phyloP scores from a whole-genome alignment of 2,888 invertebrate genomes.

The Himalopsyche tibetana region DNA sequence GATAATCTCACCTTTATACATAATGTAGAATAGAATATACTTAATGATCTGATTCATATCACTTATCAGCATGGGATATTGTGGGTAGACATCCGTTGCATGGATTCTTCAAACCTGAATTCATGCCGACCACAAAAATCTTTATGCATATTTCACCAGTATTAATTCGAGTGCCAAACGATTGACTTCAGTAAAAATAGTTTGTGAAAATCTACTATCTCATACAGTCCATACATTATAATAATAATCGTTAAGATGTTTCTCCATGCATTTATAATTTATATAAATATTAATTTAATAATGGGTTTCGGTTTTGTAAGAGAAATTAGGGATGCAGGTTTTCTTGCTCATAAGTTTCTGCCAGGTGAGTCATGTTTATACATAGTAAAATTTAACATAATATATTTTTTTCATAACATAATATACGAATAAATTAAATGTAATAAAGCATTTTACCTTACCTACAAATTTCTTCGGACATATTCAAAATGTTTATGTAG shows the following conservation, averaged over 20 bases:
- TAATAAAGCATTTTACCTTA: too few relatives aligned
- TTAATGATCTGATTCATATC: conserved; percentile 28
- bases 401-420: too few relatives aligned
- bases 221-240: not conserved
- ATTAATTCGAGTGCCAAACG: not conserved
- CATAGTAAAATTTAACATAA: too few relatives aligned
- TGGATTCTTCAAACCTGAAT: conserved; percentile 38
- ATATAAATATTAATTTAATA: conserved; percentile 12
- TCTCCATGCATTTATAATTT: not conserved
- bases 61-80: conserved; percentile 58
- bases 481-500: too few relatives aligned
- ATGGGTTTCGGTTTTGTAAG: not conserved
- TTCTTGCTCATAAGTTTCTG: conserved; percentile 7
- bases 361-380: not conserved
- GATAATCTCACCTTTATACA: not conserved
- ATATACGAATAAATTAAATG: too few relatives aligned
- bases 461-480: too few relatives aligned
- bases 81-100: conserved; percentile 53
- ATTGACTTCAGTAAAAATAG: not conserved
- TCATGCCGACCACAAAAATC: conserved; percentile 39
- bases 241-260: not conserved
- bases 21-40: not conserved
- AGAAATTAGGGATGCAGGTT: not conserved
- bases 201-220: not conserved
- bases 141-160: conserved; percentile 16